Base-by-base conservation (phyloP, 2,888 invertebrate species). In the Nasonia oneida region DNA sequence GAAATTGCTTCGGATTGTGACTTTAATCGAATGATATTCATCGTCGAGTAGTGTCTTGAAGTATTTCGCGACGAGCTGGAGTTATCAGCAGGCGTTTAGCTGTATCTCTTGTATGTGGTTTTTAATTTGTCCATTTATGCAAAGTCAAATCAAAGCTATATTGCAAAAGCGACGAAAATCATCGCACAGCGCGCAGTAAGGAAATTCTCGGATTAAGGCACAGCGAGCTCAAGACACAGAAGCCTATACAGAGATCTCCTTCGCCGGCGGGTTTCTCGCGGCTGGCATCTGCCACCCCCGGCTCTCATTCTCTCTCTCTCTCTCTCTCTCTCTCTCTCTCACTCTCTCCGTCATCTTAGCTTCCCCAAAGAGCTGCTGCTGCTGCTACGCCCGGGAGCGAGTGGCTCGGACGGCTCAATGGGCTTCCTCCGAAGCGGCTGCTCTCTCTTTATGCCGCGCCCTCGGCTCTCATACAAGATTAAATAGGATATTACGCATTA, bases 401-500 rank as follows among this genome's bases (percentile, higher is more conserved):
- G 74, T 86, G 86, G 78, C 79, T 81, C 37, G 75, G 86, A 85
- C 84, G 86, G 82, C 84, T 87, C 84, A 83, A 83, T 78, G 73
- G 70, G 73, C 80, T 75, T 75, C 61, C 79, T 82, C 67, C 83
- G 23, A 53, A 61, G 57, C 42, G 73, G 33, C 64, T 37, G 53
- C 73, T 81, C 80, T 47, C 88, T 89, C 91, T 91, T 92, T 92
- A 91, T 92, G 89, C 90, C 89, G 89, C 81, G 33, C 73, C 73
- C 73, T 23, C 86, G 90, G 91, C 91, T 92, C 93, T 93, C 92
- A 92, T 90, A 89, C 90, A 90, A 92, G 90, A 92, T 92, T 93
- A 92, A 92, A 93, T 91, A 89, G 91, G 90, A 92, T 92, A 92
- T 93, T 92, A 91, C 92, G 90, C 91, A 90, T 91, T 93, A 91